Conservation (phyloP, 2,888 invertebrate genomes). For the Rotaria sp. region DNA sequence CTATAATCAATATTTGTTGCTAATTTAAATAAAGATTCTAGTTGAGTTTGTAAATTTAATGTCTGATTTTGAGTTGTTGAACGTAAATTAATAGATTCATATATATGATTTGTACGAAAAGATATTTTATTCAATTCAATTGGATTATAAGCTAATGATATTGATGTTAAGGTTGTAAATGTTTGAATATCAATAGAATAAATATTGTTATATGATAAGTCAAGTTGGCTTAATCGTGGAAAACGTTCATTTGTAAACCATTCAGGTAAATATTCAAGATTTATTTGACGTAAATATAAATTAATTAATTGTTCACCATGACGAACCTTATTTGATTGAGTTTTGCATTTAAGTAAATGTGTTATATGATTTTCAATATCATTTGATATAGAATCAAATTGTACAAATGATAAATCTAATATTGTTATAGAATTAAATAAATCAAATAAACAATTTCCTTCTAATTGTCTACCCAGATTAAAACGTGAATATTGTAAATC, state of each 20-base stretch:
- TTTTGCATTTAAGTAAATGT: not conserved
- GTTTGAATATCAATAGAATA: not conserved
- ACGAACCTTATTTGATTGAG: not conserved
- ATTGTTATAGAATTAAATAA: not conserved
- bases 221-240: not conserved
- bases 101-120: not conserved
- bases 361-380: not conserved
- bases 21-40: not conserved
- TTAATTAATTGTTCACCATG: not conserved
- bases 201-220: not conserved
- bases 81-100: not conserved
- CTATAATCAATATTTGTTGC: not conserved
- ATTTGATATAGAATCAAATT: not conserved
- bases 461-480: not conserved
- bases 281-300: not conserved
- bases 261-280: not conserved
- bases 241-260: not conserved
- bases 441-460: not conserved
- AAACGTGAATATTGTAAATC: constrained; percentile 21
- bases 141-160: constrained; percentile 8
- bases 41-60: not conserved
- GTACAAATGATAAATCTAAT: constrained; percentile 15
- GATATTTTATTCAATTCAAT: not conserved
- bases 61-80: not conserved
- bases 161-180: not conserved